phyloP scores from a whole-genome alignment of 2,888 invertebrate species.

The Dyspetes luteomarginatus region DNA sequence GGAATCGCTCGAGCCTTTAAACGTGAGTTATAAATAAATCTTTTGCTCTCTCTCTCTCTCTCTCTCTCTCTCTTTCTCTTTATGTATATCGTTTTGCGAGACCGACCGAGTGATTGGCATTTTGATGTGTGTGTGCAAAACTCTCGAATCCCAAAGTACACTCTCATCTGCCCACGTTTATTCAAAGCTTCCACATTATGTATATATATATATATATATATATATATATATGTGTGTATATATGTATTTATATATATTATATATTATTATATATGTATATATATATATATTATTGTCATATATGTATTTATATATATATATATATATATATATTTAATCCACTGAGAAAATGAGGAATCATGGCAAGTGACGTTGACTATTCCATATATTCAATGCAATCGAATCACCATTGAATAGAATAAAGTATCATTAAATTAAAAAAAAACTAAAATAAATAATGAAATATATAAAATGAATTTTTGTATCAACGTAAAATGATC shows the following conservation, averaged over 20 bases:
- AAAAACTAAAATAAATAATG: too few relatives aligned
- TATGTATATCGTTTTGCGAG: too few relatives aligned
- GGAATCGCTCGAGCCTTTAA: constrained; percentile 41
- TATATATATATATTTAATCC: not conserved
- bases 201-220: too few relatives aligned
- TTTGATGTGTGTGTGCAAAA: constrained; percentile 59
- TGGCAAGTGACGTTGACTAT: not conserved
- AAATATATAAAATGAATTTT: too few relatives aligned
- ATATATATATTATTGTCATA: too few relatives aligned
- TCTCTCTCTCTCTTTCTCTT: too few relatives aligned
- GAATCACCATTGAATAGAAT: not conserved
- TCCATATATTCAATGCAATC: not conserved
- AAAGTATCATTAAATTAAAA: constrained; percentile 5
- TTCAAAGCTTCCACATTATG: constrained; percentile 1
- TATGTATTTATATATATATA: too few relatives aligned
- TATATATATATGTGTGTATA: too few relatives aligned
- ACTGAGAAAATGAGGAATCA: not conserved
- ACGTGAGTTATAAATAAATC: constrained; percentile 56
- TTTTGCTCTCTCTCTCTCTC: constrained; percentile 40
- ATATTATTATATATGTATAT: too few relatives aligned
- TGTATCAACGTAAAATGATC: too few relatives aligned
- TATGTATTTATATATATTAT: too few relatives aligned
- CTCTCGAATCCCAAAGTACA: constrained; percentile 53
- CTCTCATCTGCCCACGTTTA: constrained; percentile 29
- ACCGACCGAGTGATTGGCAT: constrained; percentile 61